Evolutionary conservation across 2,797 vertebrate species (phyloP).

Genomic region (Falco berigora): DNA sequence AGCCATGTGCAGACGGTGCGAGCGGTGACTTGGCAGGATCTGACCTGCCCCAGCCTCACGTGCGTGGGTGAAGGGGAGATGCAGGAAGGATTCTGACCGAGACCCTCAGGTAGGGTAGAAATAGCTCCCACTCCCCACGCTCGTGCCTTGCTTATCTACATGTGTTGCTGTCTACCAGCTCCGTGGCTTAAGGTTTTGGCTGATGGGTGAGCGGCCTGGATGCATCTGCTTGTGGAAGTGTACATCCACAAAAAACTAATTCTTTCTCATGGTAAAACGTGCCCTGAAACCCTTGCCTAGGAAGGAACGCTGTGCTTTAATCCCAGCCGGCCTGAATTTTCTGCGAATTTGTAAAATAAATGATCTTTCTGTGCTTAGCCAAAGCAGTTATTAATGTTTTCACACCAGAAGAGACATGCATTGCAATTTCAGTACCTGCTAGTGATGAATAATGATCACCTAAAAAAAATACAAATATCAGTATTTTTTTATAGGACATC

Average conservation of each 20-base stretch:
- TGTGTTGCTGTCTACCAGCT: background rate
- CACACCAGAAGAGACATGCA: background rate
- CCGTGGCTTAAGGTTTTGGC: background rate
- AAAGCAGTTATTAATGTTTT: slow-evolving; percentile 47
- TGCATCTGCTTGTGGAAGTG: background rate
- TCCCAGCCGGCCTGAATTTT: background rate
- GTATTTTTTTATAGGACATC: background rate
- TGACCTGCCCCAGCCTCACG: accelerated
- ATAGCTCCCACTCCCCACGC: accelerated
- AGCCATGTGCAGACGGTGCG: accelerated
- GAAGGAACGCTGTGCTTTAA: background rate
- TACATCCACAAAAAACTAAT: background rate
- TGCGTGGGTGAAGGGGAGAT: background rate
- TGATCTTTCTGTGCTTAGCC: background rate
- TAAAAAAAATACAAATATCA: background rate
- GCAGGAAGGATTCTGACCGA: background rate
- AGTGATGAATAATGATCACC: slow-evolving; percentile 2
- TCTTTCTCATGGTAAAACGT: background rate
- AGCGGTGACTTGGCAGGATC: background rate
- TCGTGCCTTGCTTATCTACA: background rate
- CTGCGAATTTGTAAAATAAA: background rate
- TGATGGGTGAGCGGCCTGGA: background rate
- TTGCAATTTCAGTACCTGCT: background rate
- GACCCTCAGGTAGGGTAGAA: background rate
- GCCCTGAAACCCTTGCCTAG: background rate